Evolutionary conservation across 2,797 vertebrate species (phyloP), one percentile per base, ranked within the genome.

Genomic region (Paguma larvata): DNA sequence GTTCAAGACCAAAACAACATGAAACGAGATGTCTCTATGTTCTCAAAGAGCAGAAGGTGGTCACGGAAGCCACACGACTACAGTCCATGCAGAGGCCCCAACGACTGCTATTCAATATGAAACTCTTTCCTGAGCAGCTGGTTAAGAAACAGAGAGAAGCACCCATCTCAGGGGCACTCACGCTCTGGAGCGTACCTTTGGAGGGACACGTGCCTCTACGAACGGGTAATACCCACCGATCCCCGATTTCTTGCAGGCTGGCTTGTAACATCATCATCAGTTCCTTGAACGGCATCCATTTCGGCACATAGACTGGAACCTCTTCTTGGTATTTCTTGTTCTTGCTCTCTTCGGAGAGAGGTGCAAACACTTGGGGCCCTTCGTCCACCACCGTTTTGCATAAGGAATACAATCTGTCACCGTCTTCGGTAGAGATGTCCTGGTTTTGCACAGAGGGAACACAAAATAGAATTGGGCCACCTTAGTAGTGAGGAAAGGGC

Each of bases 401-500:
- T 70, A 99, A 98, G 0, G 99, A 99, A 97, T 99, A 99, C 19
- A 99, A 97, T 91, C 99, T 98, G 92, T 99, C 99, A 12, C 99
- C 99, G 4, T 99, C 99, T 97, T 99, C 99, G 10, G 99, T 99
- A 5, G 99, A 99, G 98, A 99, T 99, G 84, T 99, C 99, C 99
- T 99, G 93, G 3, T 78, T 89, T 1, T 5, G 48, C 92, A 83
- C 6, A 95, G 21, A 96, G 0, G 12, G 0, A 2, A 93, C 18
- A 73, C 30, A 93, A 79, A 38, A 62, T 3, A 91, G 19, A 62
- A 93, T 32, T 75, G 15, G 73, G 72, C 19, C 88, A 93, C 70
- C 23, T 59, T 21, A 63, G 84, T n/a, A 34, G 19, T 25, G 34
- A 59, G 46, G 13, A 90, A 88, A 79, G 25, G 72, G 7, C 8